These are phyloP conservation scores for Psittacula cyanocephala DNA, from an alignment of 2,113 vertebrate species.

Conservation along the genomic window DNA sequence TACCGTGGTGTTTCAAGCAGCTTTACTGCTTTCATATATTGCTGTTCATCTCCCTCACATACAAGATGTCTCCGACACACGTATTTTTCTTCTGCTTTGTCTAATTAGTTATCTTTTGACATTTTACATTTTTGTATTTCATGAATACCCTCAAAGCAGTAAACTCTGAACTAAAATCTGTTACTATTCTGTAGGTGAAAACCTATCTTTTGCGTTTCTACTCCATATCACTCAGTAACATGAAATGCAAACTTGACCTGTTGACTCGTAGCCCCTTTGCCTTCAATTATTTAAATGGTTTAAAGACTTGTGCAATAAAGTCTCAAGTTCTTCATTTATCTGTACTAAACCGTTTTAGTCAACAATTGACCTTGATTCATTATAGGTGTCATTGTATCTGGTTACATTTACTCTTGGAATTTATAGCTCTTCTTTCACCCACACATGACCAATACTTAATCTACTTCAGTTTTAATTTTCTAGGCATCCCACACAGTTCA, in stretches of 20 bases:
- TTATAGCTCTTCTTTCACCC: constrained; percentile 20
- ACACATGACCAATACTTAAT: neutral
- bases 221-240: neutral
- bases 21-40: neutral
- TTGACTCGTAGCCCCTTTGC: neutral
- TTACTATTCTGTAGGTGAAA: neutral
- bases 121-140: neutral
- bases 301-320: neutral
- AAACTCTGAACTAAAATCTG: neutral
- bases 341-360: neutral
- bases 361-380: neutral
- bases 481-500: neutral
- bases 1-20: neutral
- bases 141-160: neutral
- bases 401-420: neutral
- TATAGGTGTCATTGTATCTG: neutral
- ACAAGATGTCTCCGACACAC: neutral
- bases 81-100: neutral
- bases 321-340: constrained; percentile 10
- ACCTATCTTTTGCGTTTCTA: neutral
- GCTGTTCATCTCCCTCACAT: neutral
- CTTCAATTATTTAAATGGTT: neutral
- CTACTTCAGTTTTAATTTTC: neutral
- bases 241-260: neutral
- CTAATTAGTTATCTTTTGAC: neutral